A percentile compares a stretch with the other conserved stretches of the same genome.
phyloP scores from a whole-genome alignment of 53 echinoderm and acorn worm genomes.

The Arbacia lixula region DNA sequence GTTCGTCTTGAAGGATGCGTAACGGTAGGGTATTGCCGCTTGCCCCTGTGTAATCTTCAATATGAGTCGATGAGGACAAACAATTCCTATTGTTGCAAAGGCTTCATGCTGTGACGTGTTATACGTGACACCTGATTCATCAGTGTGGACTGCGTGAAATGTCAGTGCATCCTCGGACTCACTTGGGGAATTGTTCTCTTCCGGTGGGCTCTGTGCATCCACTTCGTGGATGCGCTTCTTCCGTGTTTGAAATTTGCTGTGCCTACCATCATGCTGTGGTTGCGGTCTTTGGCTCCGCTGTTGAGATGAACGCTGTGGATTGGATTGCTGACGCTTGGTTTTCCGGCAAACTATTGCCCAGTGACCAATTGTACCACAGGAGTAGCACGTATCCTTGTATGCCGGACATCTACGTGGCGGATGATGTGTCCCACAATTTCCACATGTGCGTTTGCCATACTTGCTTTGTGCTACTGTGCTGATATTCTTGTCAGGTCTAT shows the following conservation, averaged over 20 bases:
- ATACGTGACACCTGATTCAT: too few species aligned
- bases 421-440: slow-evolving; percentile 55
- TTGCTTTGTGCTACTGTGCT: too few species aligned
- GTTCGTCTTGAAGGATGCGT: slow-evolving; percentile 41
- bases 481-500: too few species aligned
- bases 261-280: too few species aligned
- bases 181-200: too few species aligned
- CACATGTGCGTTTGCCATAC: slow-evolving; percentile 15
- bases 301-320: background rate
- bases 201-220: too few species aligned
- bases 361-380: slow-evolving; percentile 64
- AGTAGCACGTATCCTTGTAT: slow-evolving; percentile 60
- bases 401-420: slow-evolving; percentile 68
- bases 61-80: too few species aligned
- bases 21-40: slow-evolving; percentile 66
- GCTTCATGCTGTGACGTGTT: slow-evolving; percentile 1
- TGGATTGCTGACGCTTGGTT: slow-evolving; percentile 2
- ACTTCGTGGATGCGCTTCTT: background rate
- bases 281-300: too few species aligned
- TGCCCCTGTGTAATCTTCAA: slow-evolving; percentile 75
- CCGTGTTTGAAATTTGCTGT: too few species aligned
- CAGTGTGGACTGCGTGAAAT: too few species aligned
- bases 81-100: too few species aligned
- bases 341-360: slow-evolving; percentile 65
- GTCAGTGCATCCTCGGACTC: too few species aligned